Evolutionary conservation across 2,797 vertebrate species (phyloP).

Genomic region (Taeniopygia guttata): DNA sequence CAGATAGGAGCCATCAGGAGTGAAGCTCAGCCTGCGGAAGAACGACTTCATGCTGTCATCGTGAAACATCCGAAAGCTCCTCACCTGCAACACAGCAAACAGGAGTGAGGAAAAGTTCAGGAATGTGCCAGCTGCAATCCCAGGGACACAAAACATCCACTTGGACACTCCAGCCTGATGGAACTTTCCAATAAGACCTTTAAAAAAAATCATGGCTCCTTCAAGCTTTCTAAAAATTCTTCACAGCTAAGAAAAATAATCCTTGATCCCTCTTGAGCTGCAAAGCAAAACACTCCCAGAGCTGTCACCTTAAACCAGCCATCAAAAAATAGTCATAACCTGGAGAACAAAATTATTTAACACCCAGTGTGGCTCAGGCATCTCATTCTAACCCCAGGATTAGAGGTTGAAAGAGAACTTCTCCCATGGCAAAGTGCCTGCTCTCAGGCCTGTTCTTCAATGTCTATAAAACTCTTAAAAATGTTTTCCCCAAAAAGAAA

Average conservation of each 20-base stretch:
- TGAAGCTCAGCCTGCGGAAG: slow-evolving; percentile 92
- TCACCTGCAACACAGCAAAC: slow-evolving; percentile 71
- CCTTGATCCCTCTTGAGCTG: neutral
- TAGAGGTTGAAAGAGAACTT: neutral
- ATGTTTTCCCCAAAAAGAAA: neutral
- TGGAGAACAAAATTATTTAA: neutral
- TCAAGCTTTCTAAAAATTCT: neutral
- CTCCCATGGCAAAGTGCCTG: neutral
- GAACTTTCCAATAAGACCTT: neutral
- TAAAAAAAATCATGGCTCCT: neutral
- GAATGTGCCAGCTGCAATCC: neutral
- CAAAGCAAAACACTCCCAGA: neutral
- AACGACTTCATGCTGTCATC: slow-evolving; percentile 99
- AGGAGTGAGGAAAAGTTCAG: neutral
- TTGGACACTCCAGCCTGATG: neutral
- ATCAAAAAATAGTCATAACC: neutral
- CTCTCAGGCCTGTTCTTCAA: neutral
- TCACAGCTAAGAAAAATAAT: neutral
- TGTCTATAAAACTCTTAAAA: neutral
- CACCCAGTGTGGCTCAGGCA: neutral
- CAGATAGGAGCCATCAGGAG: slow-evolving; percentile 93
- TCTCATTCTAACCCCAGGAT: neutral
- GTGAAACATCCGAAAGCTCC: slow-evolving; percentile 93
- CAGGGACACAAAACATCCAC: neutral
- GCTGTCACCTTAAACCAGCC: neutral